Conservation (phyloP, 2,113 vertebrate species). For the Columba livia region DNA sequence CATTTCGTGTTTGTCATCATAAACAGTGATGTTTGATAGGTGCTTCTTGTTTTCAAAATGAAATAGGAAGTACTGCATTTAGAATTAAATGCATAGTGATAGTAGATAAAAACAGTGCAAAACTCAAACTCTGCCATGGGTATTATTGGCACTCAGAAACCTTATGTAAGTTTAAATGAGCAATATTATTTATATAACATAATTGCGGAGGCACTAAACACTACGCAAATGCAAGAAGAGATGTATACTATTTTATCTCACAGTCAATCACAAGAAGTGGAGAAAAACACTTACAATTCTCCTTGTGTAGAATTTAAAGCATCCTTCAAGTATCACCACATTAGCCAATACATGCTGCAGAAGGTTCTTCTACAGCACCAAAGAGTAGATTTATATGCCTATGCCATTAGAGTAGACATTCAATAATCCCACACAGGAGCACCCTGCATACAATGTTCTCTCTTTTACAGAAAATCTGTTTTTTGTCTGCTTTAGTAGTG, state of each 20-base stretch:
- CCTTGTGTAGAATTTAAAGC: background rate
- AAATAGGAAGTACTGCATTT: background rate
- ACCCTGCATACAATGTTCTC: background rate
- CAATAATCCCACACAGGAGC: background rate
- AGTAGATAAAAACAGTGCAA: background rate
- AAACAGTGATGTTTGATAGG: background rate
- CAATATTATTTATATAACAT: background rate
- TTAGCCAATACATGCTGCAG: background rate
- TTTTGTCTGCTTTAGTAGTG: background rate
- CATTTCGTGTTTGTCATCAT: background rate
- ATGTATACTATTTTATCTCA: background rate
- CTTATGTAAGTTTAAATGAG: background rate
- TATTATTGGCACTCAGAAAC: background rate
- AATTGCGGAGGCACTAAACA: background rate
- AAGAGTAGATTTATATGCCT: background rate
- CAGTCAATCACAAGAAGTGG: background rate
- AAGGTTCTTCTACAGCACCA: background rate
- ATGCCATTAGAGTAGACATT: background rate
- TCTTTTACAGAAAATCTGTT: background rate
- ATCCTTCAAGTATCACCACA: background rate
- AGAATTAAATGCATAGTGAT: background rate
- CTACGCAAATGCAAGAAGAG: background rate
- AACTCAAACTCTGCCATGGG: background rate
- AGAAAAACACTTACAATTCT: background rate
- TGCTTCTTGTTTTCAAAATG: background rate